Conservation (phyloP, 2,888 invertebrate species). For the Conchocele bisecta region DNA sequence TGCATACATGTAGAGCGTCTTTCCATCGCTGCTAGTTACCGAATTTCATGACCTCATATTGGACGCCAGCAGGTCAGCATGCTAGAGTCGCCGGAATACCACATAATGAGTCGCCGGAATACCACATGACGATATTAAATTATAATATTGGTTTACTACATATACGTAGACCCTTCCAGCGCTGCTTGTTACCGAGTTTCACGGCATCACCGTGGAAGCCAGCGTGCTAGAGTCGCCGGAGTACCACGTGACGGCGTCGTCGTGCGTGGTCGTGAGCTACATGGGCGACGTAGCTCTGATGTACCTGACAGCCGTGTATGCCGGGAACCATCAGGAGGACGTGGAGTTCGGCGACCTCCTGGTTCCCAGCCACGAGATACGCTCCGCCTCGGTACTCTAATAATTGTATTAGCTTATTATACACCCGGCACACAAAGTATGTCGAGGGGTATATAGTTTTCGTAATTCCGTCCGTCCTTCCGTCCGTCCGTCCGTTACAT, state of each 20-base stretch:
- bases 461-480: no score
- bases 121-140: no score
- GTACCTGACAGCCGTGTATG: background rate
- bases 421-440: no score
- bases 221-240: constrained; percentile 4
- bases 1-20: background rate
- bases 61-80: background rate
- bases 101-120: no score
- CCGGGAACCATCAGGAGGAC: background rate
- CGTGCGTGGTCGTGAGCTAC: constrained; percentile 5
- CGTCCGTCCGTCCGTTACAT: no score
- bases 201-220: background rate
- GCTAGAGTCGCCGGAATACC: constrained; percentile 1
- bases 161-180: background rate
- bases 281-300: constrained; percentile 3
- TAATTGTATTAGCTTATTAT: no score
- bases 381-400: no score
- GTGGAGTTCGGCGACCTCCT: background rate
- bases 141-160: no score
- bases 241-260: background rate
- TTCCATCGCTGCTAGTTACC: background rate
- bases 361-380: background rate
- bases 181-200: background rate
- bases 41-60: background rate
- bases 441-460: no score